Evolutionary conservation across 2,113 vertebrate genomes (phyloP).

Genomic region (Megalops atlanticus): DNA sequence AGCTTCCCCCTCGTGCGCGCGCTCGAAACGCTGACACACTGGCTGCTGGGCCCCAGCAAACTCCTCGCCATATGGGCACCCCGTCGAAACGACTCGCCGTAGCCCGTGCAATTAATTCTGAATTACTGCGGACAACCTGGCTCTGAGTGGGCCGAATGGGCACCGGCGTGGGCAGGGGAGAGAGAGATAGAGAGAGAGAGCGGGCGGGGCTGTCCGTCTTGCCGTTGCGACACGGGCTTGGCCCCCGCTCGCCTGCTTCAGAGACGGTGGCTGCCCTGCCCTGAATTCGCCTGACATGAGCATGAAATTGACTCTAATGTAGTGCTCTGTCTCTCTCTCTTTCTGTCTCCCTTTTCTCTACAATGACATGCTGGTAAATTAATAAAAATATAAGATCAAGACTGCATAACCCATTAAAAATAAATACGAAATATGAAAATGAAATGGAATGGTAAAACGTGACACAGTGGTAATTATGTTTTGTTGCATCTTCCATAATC

Average conservation of each 20-base stretch:
- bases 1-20: too few relatives aligned
- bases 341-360: neutral
- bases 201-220: too few relatives aligned
- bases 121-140: conserved; percentile 50
- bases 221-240: too few relatives aligned
- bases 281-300: neutral
- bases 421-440: too few relatives aligned
- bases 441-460: too few relatives aligned
- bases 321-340: neutral
- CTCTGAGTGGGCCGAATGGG: conserved; percentile 37
- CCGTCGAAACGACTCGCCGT: conserved; percentile 44
- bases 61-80: conserved; percentile 46
- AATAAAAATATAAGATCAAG: too few relatives aligned
- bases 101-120: conserved; percentile 52
- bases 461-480: too few relatives aligned
- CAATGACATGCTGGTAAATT: too few relatives aligned
- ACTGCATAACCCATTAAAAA: too few relatives aligned
- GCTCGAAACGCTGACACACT: too few relatives aligned
- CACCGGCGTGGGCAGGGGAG: conserved; percentile 28
- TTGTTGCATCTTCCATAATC: too few relatives aligned
- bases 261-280: neutral
- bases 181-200: too few relatives aligned
- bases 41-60: conserved; percentile 33
- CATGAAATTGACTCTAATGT: neutral
- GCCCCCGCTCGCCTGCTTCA: neutral